Percentiles rank a stretch among this genome's conserved stretches.
These are phyloP conservation scores for Acropternis orthonyx DNA, from an alignment of 2,797 vertebrate genomes.

Conservation along the genomic window DNA sequence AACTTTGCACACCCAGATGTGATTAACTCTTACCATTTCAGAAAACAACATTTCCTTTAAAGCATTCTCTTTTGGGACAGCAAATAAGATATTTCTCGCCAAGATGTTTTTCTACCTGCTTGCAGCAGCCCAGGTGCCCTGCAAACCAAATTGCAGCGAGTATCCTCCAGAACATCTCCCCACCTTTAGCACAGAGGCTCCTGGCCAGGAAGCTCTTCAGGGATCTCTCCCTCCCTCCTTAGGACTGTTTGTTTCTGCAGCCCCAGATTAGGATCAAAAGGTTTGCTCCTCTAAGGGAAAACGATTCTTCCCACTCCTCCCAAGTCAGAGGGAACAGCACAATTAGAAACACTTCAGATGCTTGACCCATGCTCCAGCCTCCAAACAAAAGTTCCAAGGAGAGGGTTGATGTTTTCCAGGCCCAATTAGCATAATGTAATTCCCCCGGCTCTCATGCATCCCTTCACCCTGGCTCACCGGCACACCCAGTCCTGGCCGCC, in stretches of 20 bases:
- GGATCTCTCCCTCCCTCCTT: background rate
- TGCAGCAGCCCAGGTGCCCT: background rate
- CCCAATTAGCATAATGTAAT: slow-evolving; percentile 50
- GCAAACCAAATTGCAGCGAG: background rate
- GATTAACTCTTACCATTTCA: background rate
- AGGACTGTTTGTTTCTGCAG: slow-evolving; percentile 9
- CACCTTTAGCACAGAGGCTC: background rate
- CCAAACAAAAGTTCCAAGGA: background rate
- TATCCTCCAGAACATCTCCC: background rate
- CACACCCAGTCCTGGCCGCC: background rate
- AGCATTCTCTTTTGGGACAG: background rate
- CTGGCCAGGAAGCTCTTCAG: background rate
- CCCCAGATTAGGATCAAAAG: background rate
- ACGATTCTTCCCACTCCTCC: background rate
- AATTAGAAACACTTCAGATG: background rate
- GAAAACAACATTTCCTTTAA: background rate
- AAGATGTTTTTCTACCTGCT: rapidly evolving
- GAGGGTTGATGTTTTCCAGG: slow-evolving; percentile 27
- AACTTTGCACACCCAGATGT: background rate
- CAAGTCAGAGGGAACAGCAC: background rate
- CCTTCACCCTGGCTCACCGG: background rate
- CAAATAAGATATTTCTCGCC: background rate
- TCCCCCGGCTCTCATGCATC: slow-evolving; percentile 3
- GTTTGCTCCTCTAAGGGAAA: background rate
- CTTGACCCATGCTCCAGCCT: background rate